Base-by-base conservation (phyloP, 2,888 invertebrate species). In the Scaptomyza parva region DNA sequence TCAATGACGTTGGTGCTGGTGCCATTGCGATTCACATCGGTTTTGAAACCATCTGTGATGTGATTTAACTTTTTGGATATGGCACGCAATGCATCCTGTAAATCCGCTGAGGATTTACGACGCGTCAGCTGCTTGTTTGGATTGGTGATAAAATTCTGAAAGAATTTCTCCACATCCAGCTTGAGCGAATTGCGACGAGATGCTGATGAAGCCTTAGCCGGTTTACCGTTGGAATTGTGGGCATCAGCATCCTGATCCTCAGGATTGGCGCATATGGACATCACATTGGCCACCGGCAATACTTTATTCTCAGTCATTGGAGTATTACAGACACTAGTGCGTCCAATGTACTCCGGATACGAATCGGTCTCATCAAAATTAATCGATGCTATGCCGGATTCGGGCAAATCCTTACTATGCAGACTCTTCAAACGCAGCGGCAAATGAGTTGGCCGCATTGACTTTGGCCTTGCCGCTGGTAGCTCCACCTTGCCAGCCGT, bases 231-330 rank as follows among this genome's bases (percentile, higher is more conserved):
- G 0, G 83, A 82, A 41, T 85, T 84, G 51, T 78, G 70, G 1
- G 61, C 73, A 52, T 86, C 80, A 0, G 80, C 86, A 9, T 83
- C 83, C 58, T 86, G 79, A 40, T 86, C 92, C 44, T 93, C 93
- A 0, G 94, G 93, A 85, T 94, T 94, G 70, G 94, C 94, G 88
- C 96, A 96, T 78, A 96, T 96, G 0, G 96, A 95, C 73, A 96
- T 92, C 39, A 95, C 94, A 64, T 94, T 95, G 9, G 94, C 95
- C n/a, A 94, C 95, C 77, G 95, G 95, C 6, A 96, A 88, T 2
- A 96, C 93, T 89, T 96, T 95, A 89, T 94, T 95, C 87, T 96
- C 96, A 0, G 95, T 94, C 93, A 96, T 94, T 0, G 96, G 96
- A 0, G 96, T 96, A 0, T 95, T 95, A 72, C 95, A 96, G 0